Conservation (phyloP, 2,797 vertebrate species). For the Chelon labrosus region DNA sequence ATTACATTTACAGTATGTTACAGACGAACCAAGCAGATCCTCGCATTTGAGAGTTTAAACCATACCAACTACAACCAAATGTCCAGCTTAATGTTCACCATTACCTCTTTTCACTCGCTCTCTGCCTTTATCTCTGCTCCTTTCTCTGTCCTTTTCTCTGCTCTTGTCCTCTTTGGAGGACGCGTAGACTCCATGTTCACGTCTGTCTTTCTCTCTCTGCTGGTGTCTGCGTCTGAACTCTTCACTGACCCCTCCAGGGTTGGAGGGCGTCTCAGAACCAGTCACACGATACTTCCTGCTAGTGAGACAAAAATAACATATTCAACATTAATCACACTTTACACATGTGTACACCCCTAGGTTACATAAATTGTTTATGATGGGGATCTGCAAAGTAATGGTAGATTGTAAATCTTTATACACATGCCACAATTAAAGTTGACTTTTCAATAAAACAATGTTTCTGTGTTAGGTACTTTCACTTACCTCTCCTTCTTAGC, state of each 20-base stretch:
- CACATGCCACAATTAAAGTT: too few relatives aligned
- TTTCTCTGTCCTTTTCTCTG: slow-evolving; percentile 84
- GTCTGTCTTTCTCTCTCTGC: slow-evolving; percentile 93
- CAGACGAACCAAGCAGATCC: not conserved
- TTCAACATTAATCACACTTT: not conserved
- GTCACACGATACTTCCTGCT: slow-evolving; percentile 93
- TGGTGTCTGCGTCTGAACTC: slow-evolving; percentile 93
- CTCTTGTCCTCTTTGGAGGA: slow-evolving; percentile 95
- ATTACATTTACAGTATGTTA: not conserved
- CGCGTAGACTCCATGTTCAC: slow-evolving; percentile 94
- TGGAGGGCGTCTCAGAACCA: slow-evolving; percentile 95
- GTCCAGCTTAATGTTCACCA: not conserved
- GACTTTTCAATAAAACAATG: not conserved
- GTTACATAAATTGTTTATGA: too few relatives aligned
- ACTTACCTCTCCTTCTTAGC: slow-evolving; percentile 89
- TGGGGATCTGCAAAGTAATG: too few relatives aligned
- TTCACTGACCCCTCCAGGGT: slow-evolving; percentile 96
- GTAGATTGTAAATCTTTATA: too few relatives aligned
- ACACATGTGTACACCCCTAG: not conserved
- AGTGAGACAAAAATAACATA: slow-evolving; percentile 11
- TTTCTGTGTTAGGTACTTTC: not conserved
- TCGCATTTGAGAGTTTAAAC: not conserved
- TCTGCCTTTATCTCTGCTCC: slow-evolving; percentile 80
- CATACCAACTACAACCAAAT: not conserved
- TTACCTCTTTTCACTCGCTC: slow-evolving; percentile 84